Percentiles rank a stretch among this genome's conserved stretches.
Evolutionary conservation across 2,113 vertebrate genomes (phyloP).

Genomic region (Hippopotamus amphibius): DNA sequence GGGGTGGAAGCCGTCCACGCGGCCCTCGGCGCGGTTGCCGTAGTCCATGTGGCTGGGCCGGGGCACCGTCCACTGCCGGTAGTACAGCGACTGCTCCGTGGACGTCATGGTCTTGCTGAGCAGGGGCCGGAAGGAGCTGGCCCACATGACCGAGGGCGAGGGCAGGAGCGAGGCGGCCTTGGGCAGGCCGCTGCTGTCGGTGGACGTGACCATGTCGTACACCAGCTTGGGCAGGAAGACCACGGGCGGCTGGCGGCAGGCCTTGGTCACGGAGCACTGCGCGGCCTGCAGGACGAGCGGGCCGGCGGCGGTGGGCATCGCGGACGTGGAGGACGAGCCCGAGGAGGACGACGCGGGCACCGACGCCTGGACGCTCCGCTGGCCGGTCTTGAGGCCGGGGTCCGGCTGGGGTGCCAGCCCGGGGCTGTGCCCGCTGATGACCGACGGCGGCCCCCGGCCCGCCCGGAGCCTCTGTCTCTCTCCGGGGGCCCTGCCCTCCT

Average conservation of each 20-base stretch:
- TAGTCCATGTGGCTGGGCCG: slow-evolving; percentile 96
- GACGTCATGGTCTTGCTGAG: slow-evolving; percentile 98
- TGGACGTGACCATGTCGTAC: slow-evolving; percentile 93
- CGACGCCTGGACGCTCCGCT: slow-evolving; percentile 73
- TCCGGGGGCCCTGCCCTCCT: slow-evolving; percentile 75
- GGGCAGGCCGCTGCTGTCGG: slow-evolving; percentile 94
- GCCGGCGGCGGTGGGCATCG: slow-evolving; percentile 84
- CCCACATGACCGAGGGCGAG: slow-evolving; percentile 95
- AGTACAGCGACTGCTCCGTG: slow-evolving; percentile 98
- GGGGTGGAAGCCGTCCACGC: slow-evolving; percentile 95
- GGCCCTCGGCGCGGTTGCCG: slow-evolving; percentile 92
- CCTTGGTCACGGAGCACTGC: slow-evolving; percentile 92
- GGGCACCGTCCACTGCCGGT: slow-evolving; percentile 97
- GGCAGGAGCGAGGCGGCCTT: slow-evolving; percentile 96
- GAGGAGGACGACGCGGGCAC: slow-evolving; percentile 78
- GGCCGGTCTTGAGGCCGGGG: slow-evolving; percentile 55
- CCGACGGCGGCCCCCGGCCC: slow-evolving; percentile 73
- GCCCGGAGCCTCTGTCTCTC: slow-evolving; percentile 81
- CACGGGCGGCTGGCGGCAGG: slow-evolving; percentile 92
- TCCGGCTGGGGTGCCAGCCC: slow-evolving; percentile 61
- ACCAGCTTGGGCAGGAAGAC: slow-evolving; percentile 95
- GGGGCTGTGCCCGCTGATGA: slow-evolving; percentile 78
- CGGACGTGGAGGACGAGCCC: slow-evolving; percentile 88
- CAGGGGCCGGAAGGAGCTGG: slow-evolving; percentile 96
- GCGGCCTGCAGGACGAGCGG: slow-evolving; percentile 85